Base-by-base conservation (phyloP, 2,888 invertebrate species). In the Ichneumon xanthorius region DNA sequence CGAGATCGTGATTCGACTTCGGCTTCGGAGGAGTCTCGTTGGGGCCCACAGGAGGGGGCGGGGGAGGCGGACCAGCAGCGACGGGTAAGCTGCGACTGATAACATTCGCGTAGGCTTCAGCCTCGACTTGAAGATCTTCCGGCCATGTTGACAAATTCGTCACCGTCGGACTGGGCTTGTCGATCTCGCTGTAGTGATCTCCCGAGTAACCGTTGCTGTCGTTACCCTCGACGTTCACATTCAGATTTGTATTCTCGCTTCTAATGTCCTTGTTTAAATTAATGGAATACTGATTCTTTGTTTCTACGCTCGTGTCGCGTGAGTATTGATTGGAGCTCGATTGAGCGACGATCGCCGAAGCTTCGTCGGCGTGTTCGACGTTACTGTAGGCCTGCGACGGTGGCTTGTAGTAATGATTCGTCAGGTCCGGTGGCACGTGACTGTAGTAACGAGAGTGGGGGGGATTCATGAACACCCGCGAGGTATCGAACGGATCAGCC, bases 401-500 rank as follows among this genome's bases (percentile, higher is more conserved):
- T 67, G 83, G 88, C 65, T 91, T 91, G 53, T 88, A 79, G 70
- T 91, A 90, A 45, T 88, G 86, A 76, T 84, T 90, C 22, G 85
- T 86, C n/a, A 89, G 67, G 50, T 94, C 94, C 0, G 93, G 90
- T 0, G 94, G 92, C 3, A 94, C 94, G 70, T 93, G 94, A 50
- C 94, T 94, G 86, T 94, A 94, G 79, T 94, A 94, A 9, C 94
- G 90, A 0, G 93, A 93, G 16, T 91, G 91, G 0, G 93, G 90
- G 0, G 92, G 88, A 77, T 93, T 92, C 78, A 90, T 88, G 48
- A 93, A 93, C 1, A 95, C 92, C 3, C 92, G 89, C 0, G 96
- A 96, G 0, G 97, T 97, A 89, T 97, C 97, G 88, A 97, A 97
- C 0, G 97, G 97, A 94, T 97, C 96, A 9, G 94, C 93, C n/a